Base-by-base conservation (phyloP, 2,797 vertebrate species). In the Trachurus trachurus region DNA sequence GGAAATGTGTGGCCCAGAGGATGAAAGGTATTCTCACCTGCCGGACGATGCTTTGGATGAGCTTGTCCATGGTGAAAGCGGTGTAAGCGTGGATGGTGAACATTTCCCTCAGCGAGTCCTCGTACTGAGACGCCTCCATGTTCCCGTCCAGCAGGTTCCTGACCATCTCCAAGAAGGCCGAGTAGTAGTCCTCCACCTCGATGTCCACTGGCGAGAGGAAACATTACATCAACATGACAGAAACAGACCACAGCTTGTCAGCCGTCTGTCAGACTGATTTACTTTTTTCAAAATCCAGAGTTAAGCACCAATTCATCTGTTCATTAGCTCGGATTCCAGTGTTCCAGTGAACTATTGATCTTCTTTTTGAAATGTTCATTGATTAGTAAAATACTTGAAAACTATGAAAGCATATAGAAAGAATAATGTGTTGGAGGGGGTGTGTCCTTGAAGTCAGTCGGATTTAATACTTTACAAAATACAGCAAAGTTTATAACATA, bases 1-100 rank as follows among this genome's bases (percentile, higher is more conserved):
- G n/a, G 10, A 34, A 56, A 15, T 1, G 1, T 6, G 42, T 1
- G 4, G n/a, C 19, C 0, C 22, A 17, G 31, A 7, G 29, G 26
- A 21, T 1, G 31, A 3, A 8, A 42, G 3, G 1, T 31, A 11
- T 0, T 37, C 73, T 82, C 79, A 98, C 98, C 98, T 99, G 98
- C 83, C 98, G 94, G 66, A 99, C 98, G 13, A 99, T 98, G 94
- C 98, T 99, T 93, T 99, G 98, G 91, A 99, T 97, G 81, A 99
- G 96, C 83, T 99, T 99, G 95, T 99, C 98, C 98, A 99, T 99
- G 21, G 98, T 99, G 87, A 99, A 99, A 92, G 97, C 98, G 10
- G 93, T 98, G 95, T 97, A 99, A 80, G 98, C 98, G 0, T 99
- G 98, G 81, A 99, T 99, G 84, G 98, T 99, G 96, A 99, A 99